These are phyloP conservation scores for Drosophila leonis DNA, from an alignment of 2,888 invertebrate species.

Conservation along the genomic window DNA sequence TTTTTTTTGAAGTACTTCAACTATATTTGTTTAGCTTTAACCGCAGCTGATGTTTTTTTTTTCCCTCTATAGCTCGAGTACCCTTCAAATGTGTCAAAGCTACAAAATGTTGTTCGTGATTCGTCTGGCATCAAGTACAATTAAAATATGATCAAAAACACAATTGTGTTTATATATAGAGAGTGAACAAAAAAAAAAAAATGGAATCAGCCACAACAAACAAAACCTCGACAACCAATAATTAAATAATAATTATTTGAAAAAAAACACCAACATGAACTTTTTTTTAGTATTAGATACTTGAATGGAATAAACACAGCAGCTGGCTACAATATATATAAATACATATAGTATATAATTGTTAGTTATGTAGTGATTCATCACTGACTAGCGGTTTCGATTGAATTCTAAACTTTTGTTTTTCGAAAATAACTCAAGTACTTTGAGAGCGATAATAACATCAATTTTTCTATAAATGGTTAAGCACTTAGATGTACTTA, in stretches of 20 bases:
- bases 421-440: background rate
- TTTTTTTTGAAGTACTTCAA: constrained; percentile 6
- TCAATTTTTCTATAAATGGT: background rate
- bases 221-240: constrained; percentile 30
- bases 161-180: constrained; percentile 41
- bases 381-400: background rate
- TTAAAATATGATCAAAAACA: constrained; percentile 58
- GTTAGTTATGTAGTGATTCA: background rate
- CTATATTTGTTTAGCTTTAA: constrained; percentile 15
- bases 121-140: constrained; percentile 52
- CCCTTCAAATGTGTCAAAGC: constrained; percentile 59
- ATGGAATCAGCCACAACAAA: constrained; percentile 24
- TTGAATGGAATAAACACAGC: constrained; percentile 15
- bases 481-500: background rate
- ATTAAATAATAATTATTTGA: constrained; percentile 17
- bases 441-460: background rate
- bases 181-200: constrained; percentile 8
- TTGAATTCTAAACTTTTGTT: background rate
- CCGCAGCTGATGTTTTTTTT: constrained; percentile 10
- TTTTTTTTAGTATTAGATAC: background rate
- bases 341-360: background rate
- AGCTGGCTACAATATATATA: background rate
- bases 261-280: constrained; percentile 5
- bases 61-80: constrained; percentile 18
- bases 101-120: constrained; percentile 45